Conservation (phyloP, 1,140 invertebrate species). For the Anoplolepis gracilipes region DNA sequence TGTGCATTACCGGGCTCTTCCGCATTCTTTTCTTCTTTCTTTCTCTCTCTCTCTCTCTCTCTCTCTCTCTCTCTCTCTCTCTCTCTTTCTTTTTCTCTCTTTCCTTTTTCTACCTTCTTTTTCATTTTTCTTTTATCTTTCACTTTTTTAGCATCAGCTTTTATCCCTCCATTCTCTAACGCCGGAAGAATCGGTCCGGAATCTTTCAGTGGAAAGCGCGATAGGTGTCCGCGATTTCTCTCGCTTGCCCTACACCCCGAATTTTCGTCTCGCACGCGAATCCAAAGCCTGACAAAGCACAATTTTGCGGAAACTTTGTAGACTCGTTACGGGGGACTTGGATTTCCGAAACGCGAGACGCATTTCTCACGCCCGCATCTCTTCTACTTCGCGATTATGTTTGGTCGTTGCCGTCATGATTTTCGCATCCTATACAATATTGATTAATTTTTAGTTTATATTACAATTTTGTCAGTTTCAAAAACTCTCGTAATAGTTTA, state of each 20-base stretch:
- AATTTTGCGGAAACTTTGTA: slow-evolving; percentile 48
- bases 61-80: neutral
- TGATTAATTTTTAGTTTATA: neutral
- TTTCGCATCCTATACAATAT: neutral
- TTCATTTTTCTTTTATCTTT: slow-evolving; percentile 15
- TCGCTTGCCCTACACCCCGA: neutral
- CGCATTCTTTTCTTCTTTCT: slow-evolving; percentile 21
- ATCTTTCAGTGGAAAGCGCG: slow-evolving; percentile 5
- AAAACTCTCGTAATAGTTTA: slow-evolving; percentile 7
- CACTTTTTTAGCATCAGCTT: slow-evolving; percentile 40
- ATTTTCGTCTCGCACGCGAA: slow-evolving; percentile 22
- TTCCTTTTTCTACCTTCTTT: neutral
- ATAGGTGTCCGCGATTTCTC: slow-evolving; percentile 39
- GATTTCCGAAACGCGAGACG: slow-evolving; percentile 18
- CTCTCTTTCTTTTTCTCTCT: neutral
- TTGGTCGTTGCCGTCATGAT: neutral
- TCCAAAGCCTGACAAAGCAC: slow-evolving; percentile 38
- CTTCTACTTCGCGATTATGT: neutral
- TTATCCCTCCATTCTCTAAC: neutral
- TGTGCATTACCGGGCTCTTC: slow-evolving; percentile 55
- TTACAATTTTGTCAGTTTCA: neutral
- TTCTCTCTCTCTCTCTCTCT: neutral
- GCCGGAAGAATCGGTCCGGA: slow-evolving; percentile 32
- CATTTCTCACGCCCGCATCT: neutral
- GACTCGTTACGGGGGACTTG: slow-evolving; percentile 12